A percentile compares a stretch with the other conserved stretches of the same genome.
Evolutionary conservation across 2,113 vertebrate genomes (phyloP).

Genomic region (Dicentrarchus labrax): DNA sequence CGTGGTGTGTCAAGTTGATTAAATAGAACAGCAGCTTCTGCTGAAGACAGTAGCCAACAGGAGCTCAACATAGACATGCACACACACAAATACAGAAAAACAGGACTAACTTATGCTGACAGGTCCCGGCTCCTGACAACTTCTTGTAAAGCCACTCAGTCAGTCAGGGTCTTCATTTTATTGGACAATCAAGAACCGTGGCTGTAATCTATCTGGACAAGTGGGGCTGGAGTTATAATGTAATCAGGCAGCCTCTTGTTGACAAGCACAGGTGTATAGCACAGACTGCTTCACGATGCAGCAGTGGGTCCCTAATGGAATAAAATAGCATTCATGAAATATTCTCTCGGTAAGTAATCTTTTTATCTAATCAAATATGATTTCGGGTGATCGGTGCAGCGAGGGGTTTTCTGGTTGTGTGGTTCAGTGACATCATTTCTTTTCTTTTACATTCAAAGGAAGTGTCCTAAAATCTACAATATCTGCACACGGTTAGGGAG

Average conservation of each 20-base stretch:
- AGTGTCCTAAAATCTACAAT: neutral
- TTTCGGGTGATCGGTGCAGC: too few species aligned
- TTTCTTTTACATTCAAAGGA: too few species aligned
- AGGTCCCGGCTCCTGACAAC: constrained; percentile 33
- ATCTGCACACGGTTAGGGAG: neutral
- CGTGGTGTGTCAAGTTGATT: constrained; percentile 52
- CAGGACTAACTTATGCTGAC: constrained; percentile 39
- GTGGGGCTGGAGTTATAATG: constrained; percentile 8
- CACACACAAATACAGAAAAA: constrained; percentile 6
- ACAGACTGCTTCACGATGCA: neutral
- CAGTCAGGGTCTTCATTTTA: constrained; percentile 27
- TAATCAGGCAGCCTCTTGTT: constrained; percentile 24
- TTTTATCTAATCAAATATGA: too few species aligned
- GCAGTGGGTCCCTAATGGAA: neutral
- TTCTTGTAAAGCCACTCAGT: constrained; percentile 7
- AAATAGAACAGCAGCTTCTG: constrained; percentile 18
- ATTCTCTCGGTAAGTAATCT: too few species aligned
- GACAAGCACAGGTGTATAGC: neutral
- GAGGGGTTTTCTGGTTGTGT: too few species aligned
- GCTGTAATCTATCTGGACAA: constrained; percentile 37
- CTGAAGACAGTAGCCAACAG: constrained; percentile 21
- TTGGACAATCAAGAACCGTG: constrained; percentile 26
- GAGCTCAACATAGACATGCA: neutral
- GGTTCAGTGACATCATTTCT: too few species aligned
- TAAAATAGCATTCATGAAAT: too few species aligned